Conservation (phyloP, 1,140 invertebrate genomes). For the Radopholus similis region DNA sequence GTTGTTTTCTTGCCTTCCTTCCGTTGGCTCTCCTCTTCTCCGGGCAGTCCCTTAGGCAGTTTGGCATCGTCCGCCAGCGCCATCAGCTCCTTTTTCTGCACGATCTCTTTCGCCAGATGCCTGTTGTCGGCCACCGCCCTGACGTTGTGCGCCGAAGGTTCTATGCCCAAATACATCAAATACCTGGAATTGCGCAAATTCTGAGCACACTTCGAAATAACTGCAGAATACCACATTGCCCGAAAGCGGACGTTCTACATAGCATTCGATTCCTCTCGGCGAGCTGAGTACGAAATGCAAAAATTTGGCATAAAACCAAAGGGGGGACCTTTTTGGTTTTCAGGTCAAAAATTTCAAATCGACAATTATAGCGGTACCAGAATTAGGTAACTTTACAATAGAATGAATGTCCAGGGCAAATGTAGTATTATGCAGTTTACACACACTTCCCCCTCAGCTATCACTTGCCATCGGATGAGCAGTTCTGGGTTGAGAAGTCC, state of each 20-base stretch:
- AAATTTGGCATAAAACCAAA: no score
- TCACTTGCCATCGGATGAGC: conserved; percentile 36
- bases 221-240: background rate
- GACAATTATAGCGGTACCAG: no score
- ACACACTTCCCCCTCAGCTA: no score
- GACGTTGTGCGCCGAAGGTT: conserved; percentile 37
- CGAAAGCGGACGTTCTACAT: background rate
- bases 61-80: conserved; percentile 18
- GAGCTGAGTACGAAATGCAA: no score
- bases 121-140: conserved; percentile 39
- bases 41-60: conserved; percentile 23
- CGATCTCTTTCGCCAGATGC: conserved; percentile 32
- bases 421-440: no score
- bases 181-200: conserved; percentile 6
- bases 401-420: no score
- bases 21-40: background rate
- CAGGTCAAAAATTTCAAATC: no score
- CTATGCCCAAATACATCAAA: conserved; percentile 45
- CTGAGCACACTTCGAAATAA: background rate
- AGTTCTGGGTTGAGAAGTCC: conserved; percentile 41
- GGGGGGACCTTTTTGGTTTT: no score
- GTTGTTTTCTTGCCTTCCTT: background rate
- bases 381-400: no score
- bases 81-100: conserved; percentile 5
- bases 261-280: no score